These are phyloP conservation scores for Acanthoscelides obtectus DNA, from an alignment of 2,888 invertebrate species.

Conservation along the genomic window DNA sequence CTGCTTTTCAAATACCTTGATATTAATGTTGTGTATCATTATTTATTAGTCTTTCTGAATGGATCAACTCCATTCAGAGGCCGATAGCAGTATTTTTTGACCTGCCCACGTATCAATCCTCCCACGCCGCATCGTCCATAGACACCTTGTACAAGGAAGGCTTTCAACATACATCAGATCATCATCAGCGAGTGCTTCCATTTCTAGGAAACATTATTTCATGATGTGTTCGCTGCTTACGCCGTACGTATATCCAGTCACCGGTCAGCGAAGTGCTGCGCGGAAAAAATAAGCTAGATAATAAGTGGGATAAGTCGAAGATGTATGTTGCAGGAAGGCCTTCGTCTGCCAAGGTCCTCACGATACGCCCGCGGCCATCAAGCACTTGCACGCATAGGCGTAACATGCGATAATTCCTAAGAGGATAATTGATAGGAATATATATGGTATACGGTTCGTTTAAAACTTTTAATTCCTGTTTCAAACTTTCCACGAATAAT, in stretches of 20 bases:
- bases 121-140: neutral
- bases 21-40: no score
- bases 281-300: slow-evolving; percentile 18
- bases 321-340: slow-evolving; percentile 39
- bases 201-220: neutral
- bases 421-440: no score
- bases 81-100: neutral
- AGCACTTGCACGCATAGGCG: neutral
- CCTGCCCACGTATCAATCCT: neutral
- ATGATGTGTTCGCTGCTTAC: neutral
- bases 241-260: neutral
- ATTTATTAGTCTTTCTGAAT: no score
- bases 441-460: no score
- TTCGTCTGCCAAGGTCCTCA: slow-evolving; percentile 39
- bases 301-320: slow-evolving; percentile 33
- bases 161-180: neutral
- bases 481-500: no score
- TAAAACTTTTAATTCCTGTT: no score
- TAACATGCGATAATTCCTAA: neutral
- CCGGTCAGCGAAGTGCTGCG: neutral
- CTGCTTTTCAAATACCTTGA: no score
- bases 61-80: no score
- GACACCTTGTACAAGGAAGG: neutral
- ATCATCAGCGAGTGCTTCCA: neutral
- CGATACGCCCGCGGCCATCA: slow-evolving; percentile 30